Evolutionary conservation across 23 tunicate genomes (phyloP).

Genomic region (Ascidia mentula): DNA sequence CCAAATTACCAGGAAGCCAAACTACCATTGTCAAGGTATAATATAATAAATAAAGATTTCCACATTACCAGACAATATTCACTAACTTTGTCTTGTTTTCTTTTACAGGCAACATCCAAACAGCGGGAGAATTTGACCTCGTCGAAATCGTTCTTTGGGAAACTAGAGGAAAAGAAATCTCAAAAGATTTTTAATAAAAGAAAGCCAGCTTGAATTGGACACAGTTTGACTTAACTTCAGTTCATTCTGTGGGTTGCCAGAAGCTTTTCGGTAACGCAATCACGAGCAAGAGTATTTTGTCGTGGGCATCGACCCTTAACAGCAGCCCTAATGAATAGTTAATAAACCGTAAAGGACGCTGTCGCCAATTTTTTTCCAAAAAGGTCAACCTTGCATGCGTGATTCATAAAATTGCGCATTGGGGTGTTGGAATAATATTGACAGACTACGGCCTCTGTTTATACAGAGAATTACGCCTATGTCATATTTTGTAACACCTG

Average conservation of each 20-base stretch:
- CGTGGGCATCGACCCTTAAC: not conserved
- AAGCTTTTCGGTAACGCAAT: not conserved
- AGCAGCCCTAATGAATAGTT: not conserved
- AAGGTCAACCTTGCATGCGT: no score
- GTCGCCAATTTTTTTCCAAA: no score
- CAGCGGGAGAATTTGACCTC: not conserved
- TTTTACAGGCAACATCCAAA: not conserved
- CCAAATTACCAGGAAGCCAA: conserved; percentile 61
- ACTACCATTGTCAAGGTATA: conserved; percentile 70
- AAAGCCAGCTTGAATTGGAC: not conserved
- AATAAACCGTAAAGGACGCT: not conserved
- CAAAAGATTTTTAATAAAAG: not conserved
- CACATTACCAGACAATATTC: not conserved
- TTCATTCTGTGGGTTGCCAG: not conserved
- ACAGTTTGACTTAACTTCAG: not conserved
- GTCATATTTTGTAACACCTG: no score
- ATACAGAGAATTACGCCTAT: no score
- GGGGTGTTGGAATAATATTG: no score
- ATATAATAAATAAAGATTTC: not conserved
- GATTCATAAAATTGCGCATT: no score
- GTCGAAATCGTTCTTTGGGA: conserved; percentile 3
- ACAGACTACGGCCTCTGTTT: no score
- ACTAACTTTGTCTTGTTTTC: not conserved
- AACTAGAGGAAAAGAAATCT: not conserved
- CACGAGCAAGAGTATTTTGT: not conserved